These are phyloP conservation scores for Drosophila kuntzei DNA, from an alignment of 2,888 invertebrate genomes.

Conservation along the genomic window DNA sequence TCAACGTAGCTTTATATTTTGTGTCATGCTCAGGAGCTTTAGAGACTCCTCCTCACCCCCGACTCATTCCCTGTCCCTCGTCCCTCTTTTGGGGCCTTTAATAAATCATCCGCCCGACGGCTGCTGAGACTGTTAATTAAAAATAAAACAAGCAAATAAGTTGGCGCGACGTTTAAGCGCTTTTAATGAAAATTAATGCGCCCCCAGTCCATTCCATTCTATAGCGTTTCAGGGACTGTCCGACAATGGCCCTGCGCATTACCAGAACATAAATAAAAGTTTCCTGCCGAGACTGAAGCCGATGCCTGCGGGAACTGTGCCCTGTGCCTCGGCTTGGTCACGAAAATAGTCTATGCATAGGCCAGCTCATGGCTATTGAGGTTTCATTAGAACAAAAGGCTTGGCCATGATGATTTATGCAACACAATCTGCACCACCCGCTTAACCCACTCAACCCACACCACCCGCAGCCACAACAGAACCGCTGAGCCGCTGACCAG, in stretches of 20 bases:
- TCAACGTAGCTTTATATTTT: constrained; percentile 35
- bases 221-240: constrained; percentile 24
- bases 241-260: constrained; percentile 49
- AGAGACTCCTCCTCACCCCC: background rate
- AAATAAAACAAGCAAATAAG: constrained; percentile 73
- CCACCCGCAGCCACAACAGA: background rate
- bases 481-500: constrained; percentile 45
- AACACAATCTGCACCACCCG: constrained; percentile 32
- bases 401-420: constrained; percentile 72
- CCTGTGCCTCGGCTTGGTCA: constrained; percentile 41
- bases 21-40: constrained; percentile 23
- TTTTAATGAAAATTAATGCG: constrained; percentile 79
- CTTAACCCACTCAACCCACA: background rate
- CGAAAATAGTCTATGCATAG: constrained; percentile 54
- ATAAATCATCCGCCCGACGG: constrained; percentile 68
- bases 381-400: constrained; percentile 62
- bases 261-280: constrained; percentile 70
- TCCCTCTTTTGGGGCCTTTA: constrained; percentile 46
- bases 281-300: constrained; percentile 48
- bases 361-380: constrained; percentile 44
- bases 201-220: constrained; percentile 16
- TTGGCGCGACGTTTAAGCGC: constrained; percentile 74
- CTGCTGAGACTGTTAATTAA: constrained; percentile 69
- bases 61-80: background rate
- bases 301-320: constrained; percentile 16